Percentiles rank a stretch among this genome's conserved stretches.
Evolutionary conservation across 2,797 vertebrate genomes (phyloP).

Genomic region (Graptemys geographica): DNA sequence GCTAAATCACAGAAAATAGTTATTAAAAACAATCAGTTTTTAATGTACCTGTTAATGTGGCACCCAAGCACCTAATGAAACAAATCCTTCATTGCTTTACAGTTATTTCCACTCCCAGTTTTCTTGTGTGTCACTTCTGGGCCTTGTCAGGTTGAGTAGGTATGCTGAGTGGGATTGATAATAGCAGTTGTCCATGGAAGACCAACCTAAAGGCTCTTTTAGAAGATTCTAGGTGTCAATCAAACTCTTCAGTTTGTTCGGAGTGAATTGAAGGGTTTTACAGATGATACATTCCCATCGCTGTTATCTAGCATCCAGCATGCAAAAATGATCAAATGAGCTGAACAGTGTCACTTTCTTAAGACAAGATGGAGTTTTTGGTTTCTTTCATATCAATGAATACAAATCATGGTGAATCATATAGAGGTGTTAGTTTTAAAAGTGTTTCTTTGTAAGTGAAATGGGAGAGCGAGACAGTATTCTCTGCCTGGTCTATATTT

Average conservation of each 20-base stretch:
- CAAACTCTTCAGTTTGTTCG: background rate
- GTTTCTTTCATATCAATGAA: background rate
- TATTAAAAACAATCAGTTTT: background rate
- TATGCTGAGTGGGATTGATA: background rate
- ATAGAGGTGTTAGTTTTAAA: background rate
- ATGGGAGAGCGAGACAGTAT: background rate
- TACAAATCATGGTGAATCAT: background rate
- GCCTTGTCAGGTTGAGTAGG: background rate
- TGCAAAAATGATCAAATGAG: background rate
- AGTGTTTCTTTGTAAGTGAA: background rate
- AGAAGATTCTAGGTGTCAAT: background rate
- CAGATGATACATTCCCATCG: background rate
- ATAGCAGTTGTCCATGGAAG: background rate
- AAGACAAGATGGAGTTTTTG: background rate
- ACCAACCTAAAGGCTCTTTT: background rate
- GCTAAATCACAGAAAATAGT: background rate
- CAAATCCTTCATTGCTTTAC: background rate
- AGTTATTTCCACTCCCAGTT: background rate
- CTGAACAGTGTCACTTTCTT: background rate
- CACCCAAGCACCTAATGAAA: background rate
- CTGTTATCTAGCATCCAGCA: background rate
- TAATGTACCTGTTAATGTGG: background rate
- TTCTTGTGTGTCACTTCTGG: background rate
- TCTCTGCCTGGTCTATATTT: conserved; percentile 32
- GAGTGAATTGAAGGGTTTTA: background rate